Percentiles rank a stretch among this genome's conserved stretches.
phyloP scores from a whole-genome alignment of 2,113 vertebrate genomes.

The Electrona antarctica region DNA sequence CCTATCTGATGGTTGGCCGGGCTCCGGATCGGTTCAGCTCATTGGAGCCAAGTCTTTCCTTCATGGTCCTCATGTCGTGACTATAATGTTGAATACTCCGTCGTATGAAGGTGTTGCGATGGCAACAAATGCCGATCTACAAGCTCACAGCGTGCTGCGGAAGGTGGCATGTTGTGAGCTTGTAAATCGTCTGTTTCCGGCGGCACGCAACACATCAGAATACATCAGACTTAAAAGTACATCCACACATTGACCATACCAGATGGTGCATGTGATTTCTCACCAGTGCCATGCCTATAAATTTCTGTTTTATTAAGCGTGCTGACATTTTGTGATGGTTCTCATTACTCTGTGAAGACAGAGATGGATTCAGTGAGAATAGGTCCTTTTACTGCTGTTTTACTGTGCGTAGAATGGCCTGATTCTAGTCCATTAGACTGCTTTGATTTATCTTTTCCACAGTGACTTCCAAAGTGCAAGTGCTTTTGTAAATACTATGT shows the following conservation, averaged over 20 bases:
- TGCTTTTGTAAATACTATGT: too few species aligned
- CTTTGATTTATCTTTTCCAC: too few species aligned
- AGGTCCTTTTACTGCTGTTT: conserved; percentile 11
- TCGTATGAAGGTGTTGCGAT: too few species aligned
- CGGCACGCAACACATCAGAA: not conserved
- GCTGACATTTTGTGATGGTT: conserved; percentile 40
- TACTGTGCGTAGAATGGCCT: too few species aligned
- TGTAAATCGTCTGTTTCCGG: too few species aligned
- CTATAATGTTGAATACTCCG: not conserved
- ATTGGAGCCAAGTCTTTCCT: conserved; percentile 19
- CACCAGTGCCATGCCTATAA: conserved; percentile 16
- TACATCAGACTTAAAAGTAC: conserved; percentile 12
- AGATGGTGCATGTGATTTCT: conserved; percentile 47
- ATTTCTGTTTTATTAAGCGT: conserved; percentile 39
- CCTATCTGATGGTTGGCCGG: conserved; percentile 14
- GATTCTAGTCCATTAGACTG: not conserved
- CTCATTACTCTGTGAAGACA: conserved; percentile 40
- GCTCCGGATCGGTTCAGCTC: conserved; percentile 22
- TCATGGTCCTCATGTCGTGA: not conserved
- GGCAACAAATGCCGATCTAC: too few species aligned
- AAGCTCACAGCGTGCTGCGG: too few species aligned
- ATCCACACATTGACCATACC: conserved; percentile 31
- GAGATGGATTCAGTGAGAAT: conserved; percentile 4
- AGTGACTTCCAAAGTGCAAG: too few species aligned
- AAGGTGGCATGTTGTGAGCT: too few species aligned